These are phyloP conservation scores for Pterostichus niger DNA, from an alignment of 2,888 invertebrate genomes.

Conservation along the genomic window DNA sequence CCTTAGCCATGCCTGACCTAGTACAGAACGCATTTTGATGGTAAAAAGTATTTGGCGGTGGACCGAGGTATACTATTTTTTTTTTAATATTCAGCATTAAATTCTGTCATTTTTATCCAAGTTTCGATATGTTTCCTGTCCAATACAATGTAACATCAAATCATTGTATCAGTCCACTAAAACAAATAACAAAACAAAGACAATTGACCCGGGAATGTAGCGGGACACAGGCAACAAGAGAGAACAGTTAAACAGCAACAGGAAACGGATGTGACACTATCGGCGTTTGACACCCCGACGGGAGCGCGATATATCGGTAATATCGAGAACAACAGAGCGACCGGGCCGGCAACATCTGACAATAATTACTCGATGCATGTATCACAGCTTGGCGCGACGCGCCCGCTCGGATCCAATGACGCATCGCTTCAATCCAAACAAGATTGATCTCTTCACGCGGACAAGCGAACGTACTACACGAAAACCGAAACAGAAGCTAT, in stretches of 20 bases:
- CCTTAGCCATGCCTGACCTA: no score
- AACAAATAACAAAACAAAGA: slow-evolving; percentile 33
- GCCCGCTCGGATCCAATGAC: slow-evolving; percentile 49
- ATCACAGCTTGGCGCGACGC: slow-evolving; percentile 38
- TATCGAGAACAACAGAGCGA: slow-evolving; percentile 66
- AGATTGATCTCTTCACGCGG: slow-evolving; percentile 59
- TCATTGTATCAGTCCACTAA: neutral
- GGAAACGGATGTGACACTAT: slow-evolving; percentile 58
- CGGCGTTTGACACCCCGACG: slow-evolving; percentile 53
- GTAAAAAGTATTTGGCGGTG: no score
- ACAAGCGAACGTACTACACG: slow-evolving; percentile 2
- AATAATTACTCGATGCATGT: slow-evolving; percentile 63
- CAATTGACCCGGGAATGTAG: neutral
- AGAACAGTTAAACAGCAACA: slow-evolving; percentile 7
- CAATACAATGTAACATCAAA: no score
- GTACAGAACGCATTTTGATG: no score
- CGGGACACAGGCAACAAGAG: neutral
- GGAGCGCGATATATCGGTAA: slow-evolving; percentile 61
- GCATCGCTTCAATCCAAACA: slow-evolving; percentile 32
- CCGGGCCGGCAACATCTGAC: slow-evolving; percentile 61
- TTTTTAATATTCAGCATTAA: no score
- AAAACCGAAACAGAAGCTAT: slow-evolving; percentile 3
- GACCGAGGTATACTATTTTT: no score
- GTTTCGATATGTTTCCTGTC: no score
- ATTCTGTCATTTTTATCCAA: no score